Evolutionary conservation across 2,888 invertebrate genomes (phyloP).

Genomic region (Sialis lutaria): DNA sequence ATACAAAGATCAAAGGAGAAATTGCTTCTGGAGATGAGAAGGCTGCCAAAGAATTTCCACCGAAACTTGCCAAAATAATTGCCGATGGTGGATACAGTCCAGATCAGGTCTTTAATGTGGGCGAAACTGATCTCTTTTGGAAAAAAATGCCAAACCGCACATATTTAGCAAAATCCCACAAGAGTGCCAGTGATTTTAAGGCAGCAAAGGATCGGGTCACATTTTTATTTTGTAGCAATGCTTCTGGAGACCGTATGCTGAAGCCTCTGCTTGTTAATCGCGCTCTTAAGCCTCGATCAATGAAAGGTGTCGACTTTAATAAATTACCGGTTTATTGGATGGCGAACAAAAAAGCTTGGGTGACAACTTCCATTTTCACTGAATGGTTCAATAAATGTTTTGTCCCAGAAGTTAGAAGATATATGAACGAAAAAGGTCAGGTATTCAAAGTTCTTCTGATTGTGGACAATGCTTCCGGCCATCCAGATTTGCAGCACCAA

Average conservation of each 20-base stretch:
- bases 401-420: conserved; percentile 7
- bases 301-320: conserved; percentile 8
- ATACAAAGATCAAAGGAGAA: conserved; percentile 12
- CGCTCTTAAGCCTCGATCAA: conserved; percentile 7
- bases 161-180: conserved; percentile 7
- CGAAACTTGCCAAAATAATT: neutral
- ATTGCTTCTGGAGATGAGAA: conserved; percentile 11
- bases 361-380: conserved; percentile 9
- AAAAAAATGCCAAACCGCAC: conserved; percentile 10
- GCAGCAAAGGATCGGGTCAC: conserved; percentile 9
- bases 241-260: conserved; percentile 8
- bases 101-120: conserved; percentile 7
- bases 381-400: conserved; percentile 11
- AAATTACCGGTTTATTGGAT: conserved; percentile 9
- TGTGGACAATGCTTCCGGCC: no score
- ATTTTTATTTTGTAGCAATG: conserved; percentile 9
- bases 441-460: no score
- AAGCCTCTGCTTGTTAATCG: conserved; percentile 10
- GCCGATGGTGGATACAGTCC: neutral
- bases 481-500: neutral
- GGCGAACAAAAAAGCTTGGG: conserved; percentile 9
- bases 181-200: conserved; percentile 8
- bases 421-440: conserved; percentile 3
- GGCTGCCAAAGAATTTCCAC: conserved; percentile 1
- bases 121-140: conserved; percentile 9